phyloP scores from a whole-genome alignment of 1,140 invertebrate genomes.

The Drosophila oshimai region DNA sequence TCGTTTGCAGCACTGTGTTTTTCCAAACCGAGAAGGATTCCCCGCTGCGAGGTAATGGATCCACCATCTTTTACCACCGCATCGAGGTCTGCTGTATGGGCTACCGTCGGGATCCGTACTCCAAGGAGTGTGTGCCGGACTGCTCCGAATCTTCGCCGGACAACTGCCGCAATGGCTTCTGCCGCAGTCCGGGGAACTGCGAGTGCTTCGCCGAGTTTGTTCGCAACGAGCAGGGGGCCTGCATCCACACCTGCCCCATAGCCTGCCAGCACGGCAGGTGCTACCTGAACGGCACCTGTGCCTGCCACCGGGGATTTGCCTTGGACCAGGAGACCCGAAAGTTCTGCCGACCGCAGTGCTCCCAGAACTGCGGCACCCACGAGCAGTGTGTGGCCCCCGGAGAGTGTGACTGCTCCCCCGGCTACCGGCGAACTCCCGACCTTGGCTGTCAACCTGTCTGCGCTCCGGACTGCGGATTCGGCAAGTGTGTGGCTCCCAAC shows the following conservation, averaged over 20 bases:
- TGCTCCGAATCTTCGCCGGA: slow-evolving; percentile 78
- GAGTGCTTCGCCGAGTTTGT: slow-evolving; percentile 86
- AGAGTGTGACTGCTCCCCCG: slow-evolving; percentile 85
- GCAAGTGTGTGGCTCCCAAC: slow-evolving; percentile 85
- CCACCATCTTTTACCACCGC: slow-evolving; percentile 61
- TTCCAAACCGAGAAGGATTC: slow-evolving; percentile 57
- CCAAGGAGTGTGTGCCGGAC: slow-evolving; percentile 84
- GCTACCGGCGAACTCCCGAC: slow-evolving; percentile 82
- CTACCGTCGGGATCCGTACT: slow-evolving; percentile 84
- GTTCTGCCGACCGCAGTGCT: slow-evolving; percentile 84
- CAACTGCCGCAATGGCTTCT: slow-evolving; percentile 84
- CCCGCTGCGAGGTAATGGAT: slow-evolving; percentile 63
- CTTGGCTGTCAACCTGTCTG: slow-evolving; percentile 78
- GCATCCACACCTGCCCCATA: slow-evolving; percentile 76
- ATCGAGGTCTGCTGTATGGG: slow-evolving; percentile 86
- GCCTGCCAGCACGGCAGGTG: slow-evolving; percentile 82
- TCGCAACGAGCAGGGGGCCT: slow-evolving; percentile 72
- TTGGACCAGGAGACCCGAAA: slow-evolving; percentile 83
- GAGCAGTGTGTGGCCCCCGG: slow-evolving; percentile 84
- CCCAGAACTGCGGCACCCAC: slow-evolving; percentile 54
- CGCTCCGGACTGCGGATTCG: slow-evolving; percentile 84
- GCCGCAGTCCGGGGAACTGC: slow-evolving; percentile 84
- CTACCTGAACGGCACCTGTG: slow-evolving; percentile 83
- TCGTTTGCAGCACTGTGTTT: slow-evolving; percentile 46
- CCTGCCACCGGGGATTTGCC: slow-evolving; percentile 86